These are phyloP conservation scores for Peromyscus maniculatus DNA, from an alignment of 2,113 vertebrate species.

Conservation along the genomic window DNA sequence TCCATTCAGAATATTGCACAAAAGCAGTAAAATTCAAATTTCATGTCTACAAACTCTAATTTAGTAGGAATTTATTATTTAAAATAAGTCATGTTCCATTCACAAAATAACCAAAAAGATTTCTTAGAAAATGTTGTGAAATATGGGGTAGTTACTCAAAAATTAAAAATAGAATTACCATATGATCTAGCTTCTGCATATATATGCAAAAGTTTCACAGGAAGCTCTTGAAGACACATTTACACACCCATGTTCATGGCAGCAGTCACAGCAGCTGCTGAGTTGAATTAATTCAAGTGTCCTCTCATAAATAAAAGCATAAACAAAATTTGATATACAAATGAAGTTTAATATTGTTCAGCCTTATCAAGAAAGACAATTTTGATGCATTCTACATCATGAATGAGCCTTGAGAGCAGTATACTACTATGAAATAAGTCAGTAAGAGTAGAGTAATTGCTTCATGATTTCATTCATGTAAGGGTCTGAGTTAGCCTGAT, in stretches of 20 bases:
- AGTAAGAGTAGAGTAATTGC: background rate
- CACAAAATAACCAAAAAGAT: slow-evolving; percentile 2
- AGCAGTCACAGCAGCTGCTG: background rate
- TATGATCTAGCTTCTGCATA: slow-evolving; percentile 8
- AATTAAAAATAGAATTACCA: slow-evolving; percentile 45
- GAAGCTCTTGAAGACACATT: background rate
- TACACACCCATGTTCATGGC: background rate
- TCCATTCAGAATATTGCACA: background rate
- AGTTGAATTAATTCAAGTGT: background rate
- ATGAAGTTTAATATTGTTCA: background rate
- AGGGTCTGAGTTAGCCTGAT: background rate
- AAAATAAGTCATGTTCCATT: slow-evolving; percentile 22
- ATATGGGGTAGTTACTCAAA: background rate
- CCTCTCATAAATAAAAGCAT: background rate
- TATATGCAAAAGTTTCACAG: background rate
- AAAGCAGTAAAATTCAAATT: slow-evolving; percentile 15
- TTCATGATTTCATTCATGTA: background rate
- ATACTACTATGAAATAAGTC: background rate
- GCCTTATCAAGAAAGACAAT: background rate
- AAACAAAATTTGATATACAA: background rate
- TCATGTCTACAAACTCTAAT: slow-evolving; percentile 47
- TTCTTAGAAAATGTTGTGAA: background rate
- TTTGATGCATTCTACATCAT: background rate
- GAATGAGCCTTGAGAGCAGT: background rate
- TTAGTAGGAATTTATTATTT: background rate